Conservation (phyloP, 2,888 invertebrate genomes). For the Meiosimyza decipiens region DNA sequence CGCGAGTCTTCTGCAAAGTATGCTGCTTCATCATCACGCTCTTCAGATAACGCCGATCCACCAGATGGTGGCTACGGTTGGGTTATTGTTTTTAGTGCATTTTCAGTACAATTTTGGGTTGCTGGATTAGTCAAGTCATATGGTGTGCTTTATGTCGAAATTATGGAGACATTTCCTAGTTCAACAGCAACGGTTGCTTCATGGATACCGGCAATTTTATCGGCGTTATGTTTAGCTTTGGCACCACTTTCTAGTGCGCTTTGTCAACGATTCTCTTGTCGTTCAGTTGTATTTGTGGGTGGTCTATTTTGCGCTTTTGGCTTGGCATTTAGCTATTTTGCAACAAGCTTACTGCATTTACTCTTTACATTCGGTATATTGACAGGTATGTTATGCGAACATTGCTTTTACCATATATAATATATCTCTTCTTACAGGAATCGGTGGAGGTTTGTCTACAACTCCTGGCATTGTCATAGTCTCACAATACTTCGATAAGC, state of each 20-base stretch:
- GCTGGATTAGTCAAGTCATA: conserved; percentile 84
- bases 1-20: conserved; percentile 46
- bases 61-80: conserved; percentile 83
- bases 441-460: conserved; percentile 82
- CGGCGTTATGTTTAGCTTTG: conserved; percentile 80
- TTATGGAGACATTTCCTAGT: conserved; percentile 81
- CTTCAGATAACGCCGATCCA: conserved; percentile 66
- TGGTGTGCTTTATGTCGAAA: conserved; percentile 83
- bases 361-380: conserved; percentile 79
- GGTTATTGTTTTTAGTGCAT: conserved; percentile 81
- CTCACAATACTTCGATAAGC: conserved; percentile 82
- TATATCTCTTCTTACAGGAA: conserved; percentile 68
- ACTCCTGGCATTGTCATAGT: conserved; percentile 85
- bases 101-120: conserved; percentile 85
- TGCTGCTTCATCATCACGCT: conserved; percentile 56
- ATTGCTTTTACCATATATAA: no score
- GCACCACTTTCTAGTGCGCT: conserved; percentile 80
- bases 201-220: conserved; percentile 83
- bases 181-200: conserved; percentile 81
- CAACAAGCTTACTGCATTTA: conserved; percentile 75
- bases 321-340: conserved; percentile 77
- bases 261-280: conserved; percentile 77
- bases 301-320: conserved; percentile 79
- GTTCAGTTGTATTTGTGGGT: conserved; percentile 78
- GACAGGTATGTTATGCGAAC: conserved; percentile 69